Evolutionary conservation across 2,113 vertebrate species (phyloP).

Genomic region (Catharus minimus): DNA sequence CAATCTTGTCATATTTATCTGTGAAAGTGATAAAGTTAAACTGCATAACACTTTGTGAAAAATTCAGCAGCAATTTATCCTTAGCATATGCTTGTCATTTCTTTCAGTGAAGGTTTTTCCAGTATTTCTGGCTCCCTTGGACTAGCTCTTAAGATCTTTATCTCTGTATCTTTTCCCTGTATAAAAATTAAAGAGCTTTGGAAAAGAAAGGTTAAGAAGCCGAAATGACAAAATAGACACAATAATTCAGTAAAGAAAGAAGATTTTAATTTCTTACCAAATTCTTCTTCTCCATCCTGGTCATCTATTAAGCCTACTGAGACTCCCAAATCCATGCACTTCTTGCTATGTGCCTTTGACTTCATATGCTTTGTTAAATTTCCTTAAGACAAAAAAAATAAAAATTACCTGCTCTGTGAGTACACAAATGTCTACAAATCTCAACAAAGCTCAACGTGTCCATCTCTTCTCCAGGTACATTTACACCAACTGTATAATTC

Average conservation of each 20-base stretch:
- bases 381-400: slow-evolving; percentile 74
- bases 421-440: neutral
- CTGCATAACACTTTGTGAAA: slow-evolving; percentile 5
- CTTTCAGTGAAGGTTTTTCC: neutral
- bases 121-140: neutral
- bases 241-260: slow-evolving; percentile 5
- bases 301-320: slow-evolving; percentile 87
- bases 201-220: neutral
- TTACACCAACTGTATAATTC: neutral
- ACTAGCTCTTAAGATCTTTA: neutral
- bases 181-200: neutral
- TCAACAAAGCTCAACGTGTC: neutral
- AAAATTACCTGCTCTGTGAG: neutral
- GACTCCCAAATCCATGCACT: slow-evolving; percentile 96
- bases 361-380: slow-evolving; percentile 99
- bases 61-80: slow-evolving; percentile 40
- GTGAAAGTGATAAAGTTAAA: slow-evolving; percentile 31
- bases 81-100: slow-evolving; percentile 40
- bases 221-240: neutral
- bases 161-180: neutral
- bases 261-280: slow-evolving; percentile 79
- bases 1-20: slow-evolving; percentile 35
- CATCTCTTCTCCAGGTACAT: neutral
- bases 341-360: slow-evolving; percentile 99
- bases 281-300: slow-evolving; percentile 94